Evolutionary conservation across 2,888 invertebrate species (phyloP).

Genomic region (Diaperis boleti): DNA sequence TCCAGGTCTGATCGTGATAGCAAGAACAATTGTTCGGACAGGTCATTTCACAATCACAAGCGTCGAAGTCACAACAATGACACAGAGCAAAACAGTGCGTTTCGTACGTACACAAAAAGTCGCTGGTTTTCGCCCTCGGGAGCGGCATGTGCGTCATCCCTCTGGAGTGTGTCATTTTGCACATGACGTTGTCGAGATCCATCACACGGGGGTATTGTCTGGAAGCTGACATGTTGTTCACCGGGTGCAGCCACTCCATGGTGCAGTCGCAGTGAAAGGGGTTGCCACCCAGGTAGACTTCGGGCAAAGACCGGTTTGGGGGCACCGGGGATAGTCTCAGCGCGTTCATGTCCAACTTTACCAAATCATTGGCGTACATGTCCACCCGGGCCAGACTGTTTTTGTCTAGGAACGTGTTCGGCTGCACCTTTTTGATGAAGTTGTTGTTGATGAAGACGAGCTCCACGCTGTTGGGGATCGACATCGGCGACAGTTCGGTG

Average conservation of each 20-base stretch:
- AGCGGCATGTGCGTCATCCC: conserved; percentile 84
- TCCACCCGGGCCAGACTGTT: conserved; percentile 87
- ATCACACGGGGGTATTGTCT: conserved; percentile 89
- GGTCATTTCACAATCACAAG: conserved; percentile 97
- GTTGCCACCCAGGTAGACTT: conserved; percentile 92
- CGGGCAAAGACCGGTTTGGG: conserved; percentile 80
- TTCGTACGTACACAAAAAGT: conserved; percentile 93
- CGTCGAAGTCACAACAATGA: conserved; percentile 96
- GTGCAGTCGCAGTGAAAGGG: conserved; percentile 95
- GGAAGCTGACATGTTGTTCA: conserved; percentile 86
- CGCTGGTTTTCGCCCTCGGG: conserved; percentile 81
- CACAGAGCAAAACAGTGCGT: conserved; percentile 95
- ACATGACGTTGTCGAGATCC: conserved; percentile 90
- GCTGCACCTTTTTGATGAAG: conserved; percentile 82
- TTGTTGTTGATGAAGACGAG: conserved; percentile 91
- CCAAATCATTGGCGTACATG: conserved; percentile 89
- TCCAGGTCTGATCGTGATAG: conserved; percentile 95
- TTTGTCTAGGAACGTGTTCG: conserved; percentile 90
- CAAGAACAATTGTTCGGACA: conserved; percentile 95
- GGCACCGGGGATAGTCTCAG: conserved; percentile 82
- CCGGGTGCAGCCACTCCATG: conserved; percentile 94
- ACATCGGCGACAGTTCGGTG: conserved; percentile 83
- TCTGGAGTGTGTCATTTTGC: conserved; percentile 86
- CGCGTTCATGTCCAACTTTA: conserved; percentile 84
- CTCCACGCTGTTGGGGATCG: conserved; percentile 90